Evolutionary conservation across 2,113 vertebrate genomes (phyloP).

Genomic region (Amphiprion ocellaris): DNA sequence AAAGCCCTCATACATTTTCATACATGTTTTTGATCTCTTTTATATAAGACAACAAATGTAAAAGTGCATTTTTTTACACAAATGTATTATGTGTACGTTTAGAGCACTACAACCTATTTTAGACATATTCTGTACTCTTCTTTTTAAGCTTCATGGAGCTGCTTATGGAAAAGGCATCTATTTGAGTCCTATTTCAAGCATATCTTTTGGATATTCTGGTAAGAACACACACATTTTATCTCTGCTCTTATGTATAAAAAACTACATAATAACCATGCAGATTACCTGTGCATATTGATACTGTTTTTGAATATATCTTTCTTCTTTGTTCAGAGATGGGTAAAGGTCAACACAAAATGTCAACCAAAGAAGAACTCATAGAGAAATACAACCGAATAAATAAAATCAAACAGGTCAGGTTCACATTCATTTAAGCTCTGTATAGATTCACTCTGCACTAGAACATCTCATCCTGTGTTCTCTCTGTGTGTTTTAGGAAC

Average conservation of each 20-base stretch:
- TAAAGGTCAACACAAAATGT: conserved; percentile 95
- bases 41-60: not conserved
- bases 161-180: conserved; percentile 99
- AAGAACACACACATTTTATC: conserved; percentile 25
- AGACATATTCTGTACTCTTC: conserved; percentile 67
- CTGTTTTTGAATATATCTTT: not conserved
- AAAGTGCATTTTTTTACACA: not conserved
- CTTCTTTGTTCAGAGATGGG: conserved; percentile 90
- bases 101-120: not conserved
- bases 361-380: conserved; percentile 93
- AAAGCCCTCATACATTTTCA: not conserved
- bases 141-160: conserved; percentile 95
- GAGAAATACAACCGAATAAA: conserved; percentile 92
- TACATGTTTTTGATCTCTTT: not conserved
- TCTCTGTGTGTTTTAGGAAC: conserved; percentile 80
- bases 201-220: conserved; percentile 99
- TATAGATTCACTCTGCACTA: not conserved
- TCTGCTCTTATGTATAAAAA: not conserved
- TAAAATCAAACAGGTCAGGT: conserved; percentile 90
- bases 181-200: conserved; percentile 97
- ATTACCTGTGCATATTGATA: not conserved
- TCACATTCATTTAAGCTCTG: not conserved
- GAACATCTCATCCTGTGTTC: not conserved
- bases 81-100: too few species aligned
- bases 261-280: not conserved